Conservation (phyloP, 2,888 invertebrate species). For the Drosophila maculinotata region DNA sequence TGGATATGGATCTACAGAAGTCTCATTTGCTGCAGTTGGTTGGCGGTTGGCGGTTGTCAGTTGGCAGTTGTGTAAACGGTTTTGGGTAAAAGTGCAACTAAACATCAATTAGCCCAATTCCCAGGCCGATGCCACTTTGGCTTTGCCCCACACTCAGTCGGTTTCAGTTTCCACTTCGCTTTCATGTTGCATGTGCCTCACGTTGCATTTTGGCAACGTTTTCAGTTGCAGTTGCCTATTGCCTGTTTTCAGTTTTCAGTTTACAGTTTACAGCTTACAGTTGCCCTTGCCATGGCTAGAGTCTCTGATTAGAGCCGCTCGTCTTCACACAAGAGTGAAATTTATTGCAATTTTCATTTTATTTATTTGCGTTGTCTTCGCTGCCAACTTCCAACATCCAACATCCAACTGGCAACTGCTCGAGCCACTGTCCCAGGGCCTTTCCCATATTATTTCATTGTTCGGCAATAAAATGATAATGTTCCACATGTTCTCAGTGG, state of each 20-base stretch:
- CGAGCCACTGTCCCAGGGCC: slow-evolving; percentile 40
- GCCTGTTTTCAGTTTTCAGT: slow-evolving; percentile 36
- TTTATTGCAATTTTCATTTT: slow-evolving; percentile 77
- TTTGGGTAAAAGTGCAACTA: slow-evolving; percentile 84
- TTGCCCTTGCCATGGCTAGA: slow-evolving; percentile 57
- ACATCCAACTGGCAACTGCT: slow-evolving; percentile 4
- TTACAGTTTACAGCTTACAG: no score
- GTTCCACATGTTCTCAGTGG: slow-evolving; percentile 52
- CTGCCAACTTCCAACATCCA: slow-evolving; percentile 8
- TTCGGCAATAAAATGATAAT: slow-evolving; percentile 41
- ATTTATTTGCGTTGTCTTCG: slow-evolving; percentile 55
- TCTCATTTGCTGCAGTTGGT: slow-evolving; percentile 32
- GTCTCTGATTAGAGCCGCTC: slow-evolving; percentile 73
- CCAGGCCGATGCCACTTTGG: slow-evolving; percentile 76
- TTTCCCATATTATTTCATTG: slow-evolving; percentile 71
- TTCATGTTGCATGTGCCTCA: slow-evolving; percentile 76
- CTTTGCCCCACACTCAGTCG: slow-evolving; percentile 44
- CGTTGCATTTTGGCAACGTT: slow-evolving; percentile 71
- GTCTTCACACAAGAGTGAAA: slow-evolving; percentile 77
- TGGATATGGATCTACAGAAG: slow-evolving; percentile 51
- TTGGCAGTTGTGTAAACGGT: slow-evolving; percentile 72
- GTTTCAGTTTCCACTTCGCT: slow-evolving; percentile 62
- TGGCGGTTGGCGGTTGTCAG: slow-evolving; percentile 14
- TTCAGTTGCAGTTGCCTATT: slow-evolving; percentile 36
- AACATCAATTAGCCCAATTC: slow-evolving; percentile 85